Evolutionary conservation across 2,797 vertebrate genomes (phyloP), one percentile per base, ranked within the genome.

Genomic region (Siniperca scherzeri): DNA sequence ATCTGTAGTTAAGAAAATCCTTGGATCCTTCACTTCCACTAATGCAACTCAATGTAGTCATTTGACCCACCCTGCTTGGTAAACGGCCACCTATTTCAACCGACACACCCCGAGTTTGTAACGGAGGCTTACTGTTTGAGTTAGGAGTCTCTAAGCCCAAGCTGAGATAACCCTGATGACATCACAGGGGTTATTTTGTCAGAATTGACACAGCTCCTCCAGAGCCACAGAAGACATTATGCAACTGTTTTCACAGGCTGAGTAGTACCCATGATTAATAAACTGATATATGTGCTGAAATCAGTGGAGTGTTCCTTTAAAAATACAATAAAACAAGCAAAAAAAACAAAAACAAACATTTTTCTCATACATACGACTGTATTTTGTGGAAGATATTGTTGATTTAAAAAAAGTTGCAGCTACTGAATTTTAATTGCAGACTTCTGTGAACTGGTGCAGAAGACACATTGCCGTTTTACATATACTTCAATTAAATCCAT

Each of bases 361-460:
- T 27, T 50, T 2, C 7, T n/a, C 19, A 14, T 10, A 13, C 2
- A 44, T 27, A 27, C 22, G 8, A 42, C 30, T 25, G 19, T 21
- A 40, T 27, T 50, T 40, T 50, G 30, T 17, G 7, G 7, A 42
- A 33, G 8, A 67, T n/a, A 25, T 7, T 21, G 27, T 74, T 69
- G 30, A 61, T 25, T 25, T 12, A 1, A 61, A 42, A 66, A 62
- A 38, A 44, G 12, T 52, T 6, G 5, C 11, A 67, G 14, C 2
- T 36, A 73, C 36, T 69, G 40, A 0, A 64, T 42, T 62, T 40
- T 53, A 53, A 80, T 70, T 69, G 57, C 59, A 59, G 30, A 36
- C 25, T 5, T 69, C 44, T 65, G 14, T 73, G 72, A 79, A 70
- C 27, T 30, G 59, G 16, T 77, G 64, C 59, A 56, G 81, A 30